Evolutionary conservation across 1,140 invertebrate genomes (phyloP).

Genomic region (Lanistes nyassanus): DNA sequence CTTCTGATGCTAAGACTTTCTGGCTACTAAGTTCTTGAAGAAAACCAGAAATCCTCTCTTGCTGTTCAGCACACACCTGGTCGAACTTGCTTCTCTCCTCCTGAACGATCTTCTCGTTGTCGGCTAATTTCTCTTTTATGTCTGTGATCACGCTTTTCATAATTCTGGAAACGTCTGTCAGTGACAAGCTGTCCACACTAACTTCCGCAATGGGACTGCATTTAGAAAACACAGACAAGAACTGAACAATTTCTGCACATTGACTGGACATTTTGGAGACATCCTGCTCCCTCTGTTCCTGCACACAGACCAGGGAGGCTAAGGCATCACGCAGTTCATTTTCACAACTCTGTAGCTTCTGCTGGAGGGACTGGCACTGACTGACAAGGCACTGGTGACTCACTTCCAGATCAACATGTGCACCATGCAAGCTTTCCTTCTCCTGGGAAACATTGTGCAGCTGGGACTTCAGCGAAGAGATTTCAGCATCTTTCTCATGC

Average conservation of each 20-base stretch:
- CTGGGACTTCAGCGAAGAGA: constrained; percentile 5
- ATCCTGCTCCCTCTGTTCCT: constrained; percentile 18
- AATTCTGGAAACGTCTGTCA: constrained; percentile 9
- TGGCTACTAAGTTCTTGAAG: constrained; percentile 3
- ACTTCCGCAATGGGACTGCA: not conserved
- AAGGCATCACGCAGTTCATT: constrained; percentile 17
- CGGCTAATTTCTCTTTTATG: constrained; percentile 7
- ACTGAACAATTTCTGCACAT: constrained; percentile 8
- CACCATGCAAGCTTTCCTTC: constrained; percentile 14
- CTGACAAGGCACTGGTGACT: constrained; percentile 19
- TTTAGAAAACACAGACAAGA: not conserved
- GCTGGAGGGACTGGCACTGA: constrained; percentile 2
- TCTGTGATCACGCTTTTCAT: constrained; percentile 11
- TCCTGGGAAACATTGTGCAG: constrained; percentile 9
- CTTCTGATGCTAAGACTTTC: constrained; percentile 8
- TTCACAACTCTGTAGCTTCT: constrained; percentile 8
- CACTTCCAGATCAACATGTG: constrained; percentile 15
- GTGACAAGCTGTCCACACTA: not conserved
- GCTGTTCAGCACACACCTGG: not conserved
- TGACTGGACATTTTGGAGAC: not conserved
- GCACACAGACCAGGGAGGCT: constrained; percentile 25
- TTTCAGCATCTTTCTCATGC: not conserved
- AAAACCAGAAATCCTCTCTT: constrained; percentile 14
- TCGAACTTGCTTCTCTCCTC: constrained; percentile 10
- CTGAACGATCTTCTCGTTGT: constrained; percentile 14